Percentiles rank a stretch among this genome's conserved stretches.
phyloP scores from a whole-genome alignment of 2,888 invertebrate genomes.

The Erebia epiphron region DNA sequence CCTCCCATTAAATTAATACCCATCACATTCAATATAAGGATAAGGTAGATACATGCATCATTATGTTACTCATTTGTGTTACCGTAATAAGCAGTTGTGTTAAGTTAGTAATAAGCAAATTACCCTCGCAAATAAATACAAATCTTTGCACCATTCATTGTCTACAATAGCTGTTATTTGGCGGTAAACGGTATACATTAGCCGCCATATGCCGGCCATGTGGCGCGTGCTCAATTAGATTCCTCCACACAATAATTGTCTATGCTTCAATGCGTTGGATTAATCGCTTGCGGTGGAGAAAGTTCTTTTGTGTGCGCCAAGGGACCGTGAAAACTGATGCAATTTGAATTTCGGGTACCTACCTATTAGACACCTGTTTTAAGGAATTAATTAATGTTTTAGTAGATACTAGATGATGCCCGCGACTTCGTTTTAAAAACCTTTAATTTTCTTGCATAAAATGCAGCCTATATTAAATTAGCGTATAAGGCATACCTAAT shows the following conservation, averaged over 20 bases:
- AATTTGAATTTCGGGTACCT: slow-evolving; percentile 29
- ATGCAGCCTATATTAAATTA: no score
- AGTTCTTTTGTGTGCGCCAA: slow-evolving; percentile 43
- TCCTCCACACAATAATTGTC: slow-evolving; percentile 49
- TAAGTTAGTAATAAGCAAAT: slow-evolving; percentile 1
- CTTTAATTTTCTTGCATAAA: no score
- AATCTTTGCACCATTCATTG: slow-evolving; percentile 33
- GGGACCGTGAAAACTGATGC: slow-evolving; percentile 36
- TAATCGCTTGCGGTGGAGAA: slow-evolving; percentile 50
- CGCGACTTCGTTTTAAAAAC: no score
- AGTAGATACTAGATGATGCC: background rate
- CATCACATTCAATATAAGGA: background rate
- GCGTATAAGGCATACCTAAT: no score
- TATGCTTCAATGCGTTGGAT: slow-evolving; percentile 53
- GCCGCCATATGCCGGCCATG: slow-evolving; percentile 70
- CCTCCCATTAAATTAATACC: background rate
- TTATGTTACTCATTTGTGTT: background rate
- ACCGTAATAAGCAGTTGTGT: background rate
- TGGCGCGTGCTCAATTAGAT: slow-evolving; percentile 51
- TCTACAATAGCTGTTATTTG: slow-evolving; percentile 54
- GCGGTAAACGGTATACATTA: slow-evolving; percentile 51
- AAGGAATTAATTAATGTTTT: background rate
- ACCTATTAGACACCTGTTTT: slow-evolving; percentile 20
- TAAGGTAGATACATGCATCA: background rate
- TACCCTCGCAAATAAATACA: slow-evolving; percentile 24